phyloP scores from a whole-genome alignment of 2,797 vertebrate species.

The Synanceia verrucosa region DNA sequence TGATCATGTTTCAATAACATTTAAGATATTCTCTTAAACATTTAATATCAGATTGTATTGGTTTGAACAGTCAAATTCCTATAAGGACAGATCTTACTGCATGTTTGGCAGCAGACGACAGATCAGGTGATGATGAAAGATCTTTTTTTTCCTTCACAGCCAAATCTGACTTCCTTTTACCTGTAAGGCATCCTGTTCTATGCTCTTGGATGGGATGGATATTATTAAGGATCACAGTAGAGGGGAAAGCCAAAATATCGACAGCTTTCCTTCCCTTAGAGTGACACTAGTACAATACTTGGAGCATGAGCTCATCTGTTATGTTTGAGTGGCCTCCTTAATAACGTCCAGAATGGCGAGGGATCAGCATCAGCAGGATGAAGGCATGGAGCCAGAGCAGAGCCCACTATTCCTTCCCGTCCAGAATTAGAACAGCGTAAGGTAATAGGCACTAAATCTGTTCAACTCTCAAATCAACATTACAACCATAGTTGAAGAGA shows the following conservation, averaged over 20 bases:
- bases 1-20: constrained; percentile 16
- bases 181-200: constrained; percentile 44
- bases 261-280: constrained; percentile 58
- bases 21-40: constrained; percentile 4
- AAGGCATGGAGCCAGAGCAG: constrained; percentile 39
- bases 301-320: constrained; percentile 77
- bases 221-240: constrained; percentile 51
- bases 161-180: constrained; percentile 32
- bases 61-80: constrained; percentile 11
- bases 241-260: constrained; percentile 55
- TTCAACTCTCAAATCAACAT: constrained; percentile 67
- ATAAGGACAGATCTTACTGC: constrained; percentile 15
- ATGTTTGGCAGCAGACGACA: constrained; percentile 25
- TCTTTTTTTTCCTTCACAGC: neutral
- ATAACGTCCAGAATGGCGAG: constrained; percentile 75
- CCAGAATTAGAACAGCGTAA: constrained; percentile 73
- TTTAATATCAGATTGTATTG: constrained; percentile 11
- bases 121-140: constrained; percentile 24
- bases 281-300: constrained; percentile 71
- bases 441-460: constrained; percentile 71
- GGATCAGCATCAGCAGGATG: constrained; percentile 50
- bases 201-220: constrained; percentile 34
- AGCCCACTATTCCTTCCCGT: constrained; percentile 19
- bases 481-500: constrained; percentile 68
- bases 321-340: constrained; percentile 70